phyloP scores from a whole-genome alignment of 2,113 vertebrate species.

The Pantherophis guttatus region DNA sequence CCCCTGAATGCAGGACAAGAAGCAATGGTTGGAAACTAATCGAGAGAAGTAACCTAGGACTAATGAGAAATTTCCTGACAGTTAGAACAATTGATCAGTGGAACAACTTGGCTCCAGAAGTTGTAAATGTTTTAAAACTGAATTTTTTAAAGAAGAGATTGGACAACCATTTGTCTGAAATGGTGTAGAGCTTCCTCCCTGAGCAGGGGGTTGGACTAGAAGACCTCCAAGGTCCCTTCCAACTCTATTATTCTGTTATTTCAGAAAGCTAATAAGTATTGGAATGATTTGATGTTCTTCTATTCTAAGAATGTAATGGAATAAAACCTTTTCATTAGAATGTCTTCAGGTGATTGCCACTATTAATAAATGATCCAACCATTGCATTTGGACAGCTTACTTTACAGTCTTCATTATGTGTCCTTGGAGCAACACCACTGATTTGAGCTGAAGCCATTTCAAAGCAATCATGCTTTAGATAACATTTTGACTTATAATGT shows the following conservation, averaged over 20 bases:
- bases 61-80: too few species aligned
- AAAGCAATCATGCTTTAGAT: slow-evolving; percentile 6
- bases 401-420: slow-evolving; percentile 13
- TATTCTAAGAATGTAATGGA: not conserved
- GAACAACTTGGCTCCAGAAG: too few species aligned
- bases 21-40: too few species aligned
- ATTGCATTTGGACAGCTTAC: not conserved
- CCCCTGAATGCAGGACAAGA: too few species aligned
- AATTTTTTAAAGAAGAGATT: not conserved
- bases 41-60: too few species aligned
- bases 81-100: too few species aligned
- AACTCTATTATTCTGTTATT: not conserved
- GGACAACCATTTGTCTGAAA: not conserved
- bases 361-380: not conserved
- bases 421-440: not conserved
- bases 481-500: slow-evolving; percentile 13
- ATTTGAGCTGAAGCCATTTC: slow-evolving; percentile 36
- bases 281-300: not conserved
- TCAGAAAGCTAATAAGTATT: not conserved
- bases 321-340: not conserved
- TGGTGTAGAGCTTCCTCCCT: not conserved
- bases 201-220: not conserved
- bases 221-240: not conserved
- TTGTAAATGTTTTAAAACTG: too few species aligned
- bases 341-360: not conserved